Conservation (phyloP, 2,888 invertebrate genomes). For the Autographa gamma region DNA sequence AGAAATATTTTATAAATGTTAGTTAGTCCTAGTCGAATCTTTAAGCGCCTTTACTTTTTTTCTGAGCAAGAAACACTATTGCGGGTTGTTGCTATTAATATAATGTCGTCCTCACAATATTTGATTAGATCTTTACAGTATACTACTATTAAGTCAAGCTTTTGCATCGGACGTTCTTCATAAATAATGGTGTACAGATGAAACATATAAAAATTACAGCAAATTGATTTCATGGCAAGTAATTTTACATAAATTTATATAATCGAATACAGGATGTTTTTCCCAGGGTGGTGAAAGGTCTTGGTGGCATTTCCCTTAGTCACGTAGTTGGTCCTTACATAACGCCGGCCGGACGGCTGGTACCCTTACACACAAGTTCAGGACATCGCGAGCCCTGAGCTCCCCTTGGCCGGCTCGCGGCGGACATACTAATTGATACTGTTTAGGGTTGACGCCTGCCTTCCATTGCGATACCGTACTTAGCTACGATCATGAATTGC, state of each 20-base stretch:
- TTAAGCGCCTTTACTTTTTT: neutral
- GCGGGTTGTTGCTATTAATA: neutral
- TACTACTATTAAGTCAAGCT: too few species aligned
- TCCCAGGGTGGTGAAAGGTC: neutral
- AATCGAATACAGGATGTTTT: neutral
- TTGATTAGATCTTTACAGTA: neutral
- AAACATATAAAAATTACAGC: too few species aligned
- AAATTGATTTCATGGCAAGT: too few species aligned
- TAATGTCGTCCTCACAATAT: neutral
- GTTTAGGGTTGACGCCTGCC: constrained; percentile 27
- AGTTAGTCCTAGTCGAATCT: neutral
- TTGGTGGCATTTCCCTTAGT: neutral
- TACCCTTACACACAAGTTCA: constrained; percentile 53
- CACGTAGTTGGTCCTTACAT: constrained; percentile 38
- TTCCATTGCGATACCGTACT: neutral
- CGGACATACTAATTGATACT: constrained; percentile 47
- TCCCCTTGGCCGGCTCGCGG: constrained; percentile 36
- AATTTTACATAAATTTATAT: too few species aligned
- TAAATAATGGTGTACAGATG: too few species aligned
- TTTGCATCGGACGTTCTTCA: too few species aligned
- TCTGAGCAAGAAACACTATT: neutral
- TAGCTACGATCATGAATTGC: too few species aligned
- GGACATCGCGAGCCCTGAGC: constrained; percentile 49
- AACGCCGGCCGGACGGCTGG: constrained; percentile 25
- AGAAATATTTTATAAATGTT: neutral